These are phyloP conservation scores for Brachypalpus laphriformis DNA, from an alignment of 2,888 invertebrate genomes.

Conservation along the genomic window DNA sequence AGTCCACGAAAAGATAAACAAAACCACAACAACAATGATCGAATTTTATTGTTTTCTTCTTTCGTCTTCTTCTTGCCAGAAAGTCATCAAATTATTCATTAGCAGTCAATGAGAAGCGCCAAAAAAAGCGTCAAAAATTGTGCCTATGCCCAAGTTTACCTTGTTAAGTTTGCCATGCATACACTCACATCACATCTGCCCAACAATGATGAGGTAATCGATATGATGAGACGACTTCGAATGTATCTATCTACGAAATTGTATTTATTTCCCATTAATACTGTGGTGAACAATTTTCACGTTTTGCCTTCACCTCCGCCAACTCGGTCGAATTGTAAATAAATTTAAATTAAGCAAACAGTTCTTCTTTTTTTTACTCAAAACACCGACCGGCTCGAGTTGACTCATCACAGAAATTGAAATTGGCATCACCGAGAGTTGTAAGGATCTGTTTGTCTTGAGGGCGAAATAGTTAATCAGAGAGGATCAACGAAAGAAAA, in stretches of 20 bases:
- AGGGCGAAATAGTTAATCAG: constrained; percentile 22
- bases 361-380: background rate
- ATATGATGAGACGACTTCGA: background rate
- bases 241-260: background rate
- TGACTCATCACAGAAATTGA: background rate
- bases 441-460: background rate
- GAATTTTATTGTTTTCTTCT: background rate
- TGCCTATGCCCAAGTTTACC: background rate
- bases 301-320: constrained; percentile 13
- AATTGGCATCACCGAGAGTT: constrained; percentile 17
- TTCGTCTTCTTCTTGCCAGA: background rate
- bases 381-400: constrained; percentile 7
- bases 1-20: constrained; percentile 10
- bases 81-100: constrained; percentile 46
- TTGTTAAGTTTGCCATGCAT: background rate
- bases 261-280: background rate
- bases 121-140: constrained; percentile 24
- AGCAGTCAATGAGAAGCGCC: constrained; percentile 20
- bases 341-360: constrained; percentile 15
- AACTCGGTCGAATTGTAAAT: constrained; percentile 18
- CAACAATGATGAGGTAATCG: constrained; percentile 41
- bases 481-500: constrained; percentile 7
- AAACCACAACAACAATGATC: constrained; percentile 7
- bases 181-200: background rate
- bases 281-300: background rate